Evolutionary conservation across 1,140 invertebrate species (phyloP).

Genomic region (Meloidogyne exigua): DNA sequence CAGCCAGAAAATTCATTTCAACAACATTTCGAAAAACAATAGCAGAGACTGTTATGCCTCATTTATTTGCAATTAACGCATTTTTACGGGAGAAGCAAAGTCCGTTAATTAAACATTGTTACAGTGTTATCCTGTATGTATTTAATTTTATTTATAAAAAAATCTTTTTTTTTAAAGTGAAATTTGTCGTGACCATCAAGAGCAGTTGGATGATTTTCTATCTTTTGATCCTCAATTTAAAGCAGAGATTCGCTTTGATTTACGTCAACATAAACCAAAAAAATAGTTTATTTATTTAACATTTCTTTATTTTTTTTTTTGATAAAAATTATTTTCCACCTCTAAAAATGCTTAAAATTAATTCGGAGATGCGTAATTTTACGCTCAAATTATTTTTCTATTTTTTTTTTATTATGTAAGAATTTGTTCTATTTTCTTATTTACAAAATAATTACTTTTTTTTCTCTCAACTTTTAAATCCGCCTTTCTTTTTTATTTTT

Average conservation of each 20-base stretch:
- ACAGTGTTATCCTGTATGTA: slow-evolving; percentile 21
- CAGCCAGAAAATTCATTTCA: slow-evolving; percentile 39
- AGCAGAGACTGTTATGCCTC: slow-evolving; percentile 34
- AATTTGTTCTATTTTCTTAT: too few relatives aligned
- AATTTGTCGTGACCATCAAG: slow-evolving; percentile 32
- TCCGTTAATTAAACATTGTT: slow-evolving; percentile 13
- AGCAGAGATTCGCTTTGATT: slow-evolving; percentile 39
- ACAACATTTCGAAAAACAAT: slow-evolving; percentile 32
- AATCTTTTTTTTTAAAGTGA: slow-evolving; percentile 27
- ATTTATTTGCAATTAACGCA: slow-evolving; percentile 29
- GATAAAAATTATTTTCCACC: too few relatives aligned
- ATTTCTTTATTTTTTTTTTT: too few relatives aligned
- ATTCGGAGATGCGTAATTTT: too few relatives aligned
- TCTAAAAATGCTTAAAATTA: too few relatives aligned
- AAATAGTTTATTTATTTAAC: neutral
- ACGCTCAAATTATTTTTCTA: too few relatives aligned
- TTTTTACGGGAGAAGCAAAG: slow-evolving; percentile 33
- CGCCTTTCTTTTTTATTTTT: neutral
- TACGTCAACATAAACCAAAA: neutral
- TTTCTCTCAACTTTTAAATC: too few relatives aligned
- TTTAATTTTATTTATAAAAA: neutral
- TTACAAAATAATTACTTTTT: too few relatives aligned
- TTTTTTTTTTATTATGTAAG: too few relatives aligned
- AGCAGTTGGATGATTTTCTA: slow-evolving; percentile 41
- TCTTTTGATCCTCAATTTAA: slow-evolving; percentile 36